Evolutionary conservation across 2,797 vertebrate genomes (phyloP), one percentile per base, ranked within the genome.

Genomic region (Gymnothorax javanicus): DNA sequence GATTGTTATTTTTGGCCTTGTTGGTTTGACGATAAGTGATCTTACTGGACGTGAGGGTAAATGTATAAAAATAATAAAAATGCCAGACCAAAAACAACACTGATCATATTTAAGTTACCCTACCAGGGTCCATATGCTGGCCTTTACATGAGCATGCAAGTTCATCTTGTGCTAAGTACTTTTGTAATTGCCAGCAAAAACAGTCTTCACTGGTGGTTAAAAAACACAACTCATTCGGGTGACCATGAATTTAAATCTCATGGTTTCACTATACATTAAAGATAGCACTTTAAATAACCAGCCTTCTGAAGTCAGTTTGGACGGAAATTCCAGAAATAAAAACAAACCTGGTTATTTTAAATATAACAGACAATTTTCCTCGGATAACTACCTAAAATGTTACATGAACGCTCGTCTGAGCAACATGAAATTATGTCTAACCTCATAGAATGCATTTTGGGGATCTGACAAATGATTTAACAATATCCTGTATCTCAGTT

Each of bases 241-340:
- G 7, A 15, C 20, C 52, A n/a, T 56, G 9, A 9, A 4, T 56
- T 7, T 56, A 81, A 81, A 54, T 81, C 25, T 50, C 43, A 43
- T 6, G 73, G 15, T 77, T 50, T 77, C 33, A 81, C 12, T 83
- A 6, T 71, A 83, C 12, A n/a, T 12, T 71, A 12, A 57, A n/a
- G 27, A 87, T 50, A 20, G 17, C 81, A n/a, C 54, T n/a, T 64
- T 59, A 17, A 62, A 67, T 59, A 20, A 52, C 4, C 20, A 52
- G 50, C 25, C 59, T 64, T 64, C n/a, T 75, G 58, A 50, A 67
- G 77, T 56, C 62, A 67, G 5, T 54, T 82, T 27, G 20, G 75
- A 50, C 11, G 15, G n/a, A 83, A 86, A 86, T 59, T 25, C 82
- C 69, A 77, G 7, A 64, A 43, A 71, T 86, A 57, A 69, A n/a